Base-by-base conservation (phyloP, 2,113 vertebrate genomes). In the Anas platyrhynchos region DNA sequence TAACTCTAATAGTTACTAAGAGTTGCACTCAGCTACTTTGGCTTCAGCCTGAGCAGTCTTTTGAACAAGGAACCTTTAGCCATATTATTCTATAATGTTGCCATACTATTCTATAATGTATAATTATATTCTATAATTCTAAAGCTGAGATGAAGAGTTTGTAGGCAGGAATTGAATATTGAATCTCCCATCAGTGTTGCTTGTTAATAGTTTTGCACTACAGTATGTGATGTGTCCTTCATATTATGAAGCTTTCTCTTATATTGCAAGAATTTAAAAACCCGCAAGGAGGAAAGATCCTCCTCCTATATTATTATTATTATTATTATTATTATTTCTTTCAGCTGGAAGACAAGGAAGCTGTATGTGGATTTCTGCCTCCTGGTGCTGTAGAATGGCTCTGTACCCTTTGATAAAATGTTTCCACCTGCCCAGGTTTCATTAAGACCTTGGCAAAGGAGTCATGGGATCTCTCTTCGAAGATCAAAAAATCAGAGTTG, bases 31-130 rank as follows among this genome's bases (percentile, higher is more conserved):
- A n/a, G 14, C 54, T 80, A 56, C 12, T 34, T 54, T 13, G 58
- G 27, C 7, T 94, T 75, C 66, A 71, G 48, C 36, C 55, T 25
- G 36, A 80, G 26, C 83, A 66, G 76, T 11, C 63, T 94, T 85
- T 73, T 7, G 5, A 31, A 76, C 34, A 6, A 38, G 18, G 32
- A 83, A 8, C 2, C 18, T 43, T 88, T 41, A 77, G 16, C 31
- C 16, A 32, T 0, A 0, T 38, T 74, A 12, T n/a, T 43, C n/a
- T 38, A 3, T 18, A 43, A 43, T 13, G 16, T 34, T 34, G 16
- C 31, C 16, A 32, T 0, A 0, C 34, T 74, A 12, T n/a, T 43
- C n/a, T 38, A 3, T 18, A 43, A 43, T 13, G 16, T 34, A 34
- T 34, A 34, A 34, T 34, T 34, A 34, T 34, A 34, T 34, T 34